Evolutionary conservation across 2,113 vertebrate species (phyloP).

Genomic region (Willisornis vidua): DNA sequence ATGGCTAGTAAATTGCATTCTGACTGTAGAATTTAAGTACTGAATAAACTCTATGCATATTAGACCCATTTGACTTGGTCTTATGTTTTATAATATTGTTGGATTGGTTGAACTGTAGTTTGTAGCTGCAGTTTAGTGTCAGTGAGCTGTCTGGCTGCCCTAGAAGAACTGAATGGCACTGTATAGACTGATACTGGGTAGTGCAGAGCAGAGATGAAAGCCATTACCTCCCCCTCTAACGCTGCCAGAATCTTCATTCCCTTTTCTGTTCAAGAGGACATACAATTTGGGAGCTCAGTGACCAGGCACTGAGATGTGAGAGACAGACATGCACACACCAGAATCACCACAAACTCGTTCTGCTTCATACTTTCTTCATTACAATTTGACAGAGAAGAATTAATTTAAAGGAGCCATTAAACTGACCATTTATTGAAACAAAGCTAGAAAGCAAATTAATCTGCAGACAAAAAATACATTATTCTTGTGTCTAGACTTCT

Average conservation of each 20-base stretch:
- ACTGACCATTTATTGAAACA: neutral
- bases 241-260: neutral
- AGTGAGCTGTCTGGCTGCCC: neutral
- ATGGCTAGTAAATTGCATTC: slow-evolving; percentile 33
- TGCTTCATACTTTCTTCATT: neutral
- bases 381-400: neutral
- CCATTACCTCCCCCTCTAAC: neutral
- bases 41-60: slow-evolving; percentile 77
- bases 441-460: neutral
- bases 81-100: neutral
- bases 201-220: neutral
- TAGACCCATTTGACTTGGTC: neutral
- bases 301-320: neutral
- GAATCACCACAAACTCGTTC: neutral
- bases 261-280: neutral
- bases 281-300: neutral
- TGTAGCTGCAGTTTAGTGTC: neutral
- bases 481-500: neutral
- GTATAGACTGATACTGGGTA: neutral
- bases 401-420: neutral
- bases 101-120: fast-evolving
- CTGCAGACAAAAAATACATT: neutral
- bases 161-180: neutral
- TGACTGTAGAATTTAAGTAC: slow-evolving; percentile 62
- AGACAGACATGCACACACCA: neutral